Percentiles rank a stretch among this genome's conserved stretches.
These are phyloP conservation scores for Gallinago jamesoni DNA, from an alignment of 2,113 vertebrate genomes.

Conservation along the genomic window DNA sequence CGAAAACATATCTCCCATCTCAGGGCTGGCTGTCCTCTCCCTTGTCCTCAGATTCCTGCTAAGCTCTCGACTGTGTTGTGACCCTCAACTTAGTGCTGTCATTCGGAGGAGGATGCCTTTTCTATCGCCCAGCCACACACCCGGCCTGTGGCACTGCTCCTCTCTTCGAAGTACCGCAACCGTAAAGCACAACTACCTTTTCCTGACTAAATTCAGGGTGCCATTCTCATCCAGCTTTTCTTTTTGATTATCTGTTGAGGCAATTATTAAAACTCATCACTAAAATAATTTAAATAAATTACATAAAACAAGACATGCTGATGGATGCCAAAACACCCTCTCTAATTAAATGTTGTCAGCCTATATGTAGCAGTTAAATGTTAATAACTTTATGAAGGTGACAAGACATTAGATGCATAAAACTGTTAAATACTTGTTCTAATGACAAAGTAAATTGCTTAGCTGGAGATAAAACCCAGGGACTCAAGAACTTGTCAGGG, in stretches of 20 bases:
- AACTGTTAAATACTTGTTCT: not conserved
- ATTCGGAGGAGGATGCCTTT: not conserved
- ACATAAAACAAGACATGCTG: not conserved
- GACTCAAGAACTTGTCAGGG: not conserved
- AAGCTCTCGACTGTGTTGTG: fast-evolving
- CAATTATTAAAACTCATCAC: not conserved
- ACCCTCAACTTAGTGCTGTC: not conserved
- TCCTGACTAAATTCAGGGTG: not conserved
- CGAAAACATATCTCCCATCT: not conserved
- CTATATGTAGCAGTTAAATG: not conserved
- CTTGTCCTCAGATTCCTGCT: not conserved
- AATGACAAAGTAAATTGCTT: not conserved
- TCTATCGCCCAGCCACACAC: not conserved
- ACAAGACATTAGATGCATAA: not conserved
- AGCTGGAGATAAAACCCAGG: not conserved
- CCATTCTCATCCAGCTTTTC: not conserved
- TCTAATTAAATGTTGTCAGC: not conserved
- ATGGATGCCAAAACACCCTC: not conserved
- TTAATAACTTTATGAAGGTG: not conserved
- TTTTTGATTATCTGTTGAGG: not conserved
- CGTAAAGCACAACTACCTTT: not conserved
- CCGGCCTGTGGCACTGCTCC: not conserved
- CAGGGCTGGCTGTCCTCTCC: not conserved
- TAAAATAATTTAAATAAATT: not conserved
- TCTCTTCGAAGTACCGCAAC: not conserved